Evolutionary conservation across 2,888 invertebrate species (phyloP), one percentile per base, ranked within the genome.

Genomic region (Rhagophthalmus giganteus): DNA sequence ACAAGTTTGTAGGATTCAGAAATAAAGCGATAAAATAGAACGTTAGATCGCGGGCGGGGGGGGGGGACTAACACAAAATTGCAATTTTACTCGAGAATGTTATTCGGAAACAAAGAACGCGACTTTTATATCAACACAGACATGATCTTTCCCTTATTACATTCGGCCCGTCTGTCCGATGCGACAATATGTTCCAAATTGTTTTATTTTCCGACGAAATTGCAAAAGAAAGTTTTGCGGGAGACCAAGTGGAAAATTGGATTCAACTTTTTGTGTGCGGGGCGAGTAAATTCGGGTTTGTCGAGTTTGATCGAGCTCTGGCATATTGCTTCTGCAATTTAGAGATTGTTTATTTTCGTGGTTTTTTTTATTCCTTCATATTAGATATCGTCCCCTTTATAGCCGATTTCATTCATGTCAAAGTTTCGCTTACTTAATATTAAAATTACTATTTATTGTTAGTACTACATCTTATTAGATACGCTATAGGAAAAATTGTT

Each of bases 221-320:
- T 64, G 67, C 65, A 65, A 68, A 68, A 66, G 67, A 69, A 70
- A 70, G 67, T 70, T 70, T 67, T 63, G 68, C 60, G 65, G 63
- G 64, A 68, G 62, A 64, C 68, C 68, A 67, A 65, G 65, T 67
- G 68, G 70, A 70, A 70, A 70, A 70, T 70, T 70, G 70, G 68
- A 70, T 70, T 67, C 68, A 66, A 70, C 65, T 70, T 70, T 69
- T 70, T 68, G 61, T 50, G 34, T 34, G 56, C 54, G 50, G 48
- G 40, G 30, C 55, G 57, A 57, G 45, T 46, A 52, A 48, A 57
- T 47, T 55, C 55, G 55, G 50, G 32, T 37, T 53, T 53, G 47
- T 44, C 53, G 53, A 47, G 48, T 53, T 47, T 53, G 53, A 53
- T 53, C 47, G 48, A 48, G 37, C 48, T 44, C 47, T 44, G 42